Base-by-base conservation (phyloP, 2,797 vertebrate genomes). In the Champsocephalus gunnari region DNA sequence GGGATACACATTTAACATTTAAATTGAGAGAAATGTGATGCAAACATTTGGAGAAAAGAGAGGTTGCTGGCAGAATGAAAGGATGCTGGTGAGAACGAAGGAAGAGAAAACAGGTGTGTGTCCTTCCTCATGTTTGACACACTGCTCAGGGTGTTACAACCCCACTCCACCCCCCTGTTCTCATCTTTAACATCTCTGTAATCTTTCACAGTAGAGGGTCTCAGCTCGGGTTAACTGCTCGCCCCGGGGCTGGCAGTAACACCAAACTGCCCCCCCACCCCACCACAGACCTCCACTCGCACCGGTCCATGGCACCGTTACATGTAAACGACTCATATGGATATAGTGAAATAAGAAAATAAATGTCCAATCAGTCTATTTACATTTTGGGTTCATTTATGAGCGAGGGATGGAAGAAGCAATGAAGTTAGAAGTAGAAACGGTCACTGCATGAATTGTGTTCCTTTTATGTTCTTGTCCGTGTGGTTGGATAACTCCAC, bases 71-170 rank as follows among this genome's bases (percentile, higher is more conserved):
- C 73, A 61, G 73, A 83, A 88, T 89, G 83, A 89, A 87, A 69
- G 77, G 66, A 45, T 44, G 32, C 54, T 9, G 34, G 76, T 73
- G 85, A 84, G 82, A 77, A 77, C 86, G 88, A 87, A 58, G 7
- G 49, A 54, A 32, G 51, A 72, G 65, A 80, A 57, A 73, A 85
- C 83, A 73, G 78, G 86, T 80, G 45, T 75, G 91, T 63, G 66
- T 79, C 45, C 57, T 48, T 94, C 91, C 93, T 93, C 91, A 91
- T 94, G 93, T 94, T 94, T 95, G 94, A 96, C 95, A 94, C 92
- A 93, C 89, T 93, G 92, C 92, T 64, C 86, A 85, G 87, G 80
- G 80, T 83, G 63, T 72, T 84, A 80, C 57, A 83, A 59, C 60
- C 65, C 63, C 68, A 57, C 63, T 63, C 47, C 54, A 56, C 50